Conservation (phyloP, 2,888 invertebrate genomes). For the Leucoma salicis region DNA sequence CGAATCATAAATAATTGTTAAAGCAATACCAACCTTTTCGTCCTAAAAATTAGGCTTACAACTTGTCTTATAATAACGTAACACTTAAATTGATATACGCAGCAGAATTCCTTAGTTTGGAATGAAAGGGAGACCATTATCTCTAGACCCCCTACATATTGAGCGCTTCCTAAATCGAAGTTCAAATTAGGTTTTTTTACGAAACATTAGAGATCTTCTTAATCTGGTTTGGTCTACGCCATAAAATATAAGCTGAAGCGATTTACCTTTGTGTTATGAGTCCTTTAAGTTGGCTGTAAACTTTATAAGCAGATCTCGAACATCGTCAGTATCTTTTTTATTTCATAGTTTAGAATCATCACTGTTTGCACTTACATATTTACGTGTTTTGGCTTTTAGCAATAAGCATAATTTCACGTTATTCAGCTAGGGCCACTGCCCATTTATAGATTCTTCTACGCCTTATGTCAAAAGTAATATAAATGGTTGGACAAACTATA, state of each 20-base stretch:
- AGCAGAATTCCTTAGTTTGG: conserved; percentile 30
- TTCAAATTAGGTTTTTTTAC: conserved; percentile 25
- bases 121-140: conserved; percentile 24
- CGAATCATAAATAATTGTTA: conserved; percentile 15
- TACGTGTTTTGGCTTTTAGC: not conserved
- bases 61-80: conserved; percentile 5
- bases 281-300: not conserved
- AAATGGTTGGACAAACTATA: too few species aligned
- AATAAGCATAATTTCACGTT: not conserved
- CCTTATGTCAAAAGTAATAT: too few species aligned
- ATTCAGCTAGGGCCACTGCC: too few species aligned
- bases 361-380: too few species aligned
- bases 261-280: not conserved
- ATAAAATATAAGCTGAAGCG: conserved; percentile 18
- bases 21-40: conserved; percentile 27
- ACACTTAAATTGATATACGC: conserved; percentile 19
- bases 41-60: conserved; percentile 23
- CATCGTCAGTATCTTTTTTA: not conserved
- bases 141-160: conserved; percentile 17
- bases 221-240: conserved; percentile 22
- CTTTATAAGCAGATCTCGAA: not conserved
- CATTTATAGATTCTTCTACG: too few species aligned
- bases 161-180: conserved; percentile 8
- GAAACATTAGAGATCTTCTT: conserved; percentile 38
- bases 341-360: not conserved